phyloP scores from a whole-genome alignment of 2,113 vertebrate species.

The Columbina picui region DNA sequence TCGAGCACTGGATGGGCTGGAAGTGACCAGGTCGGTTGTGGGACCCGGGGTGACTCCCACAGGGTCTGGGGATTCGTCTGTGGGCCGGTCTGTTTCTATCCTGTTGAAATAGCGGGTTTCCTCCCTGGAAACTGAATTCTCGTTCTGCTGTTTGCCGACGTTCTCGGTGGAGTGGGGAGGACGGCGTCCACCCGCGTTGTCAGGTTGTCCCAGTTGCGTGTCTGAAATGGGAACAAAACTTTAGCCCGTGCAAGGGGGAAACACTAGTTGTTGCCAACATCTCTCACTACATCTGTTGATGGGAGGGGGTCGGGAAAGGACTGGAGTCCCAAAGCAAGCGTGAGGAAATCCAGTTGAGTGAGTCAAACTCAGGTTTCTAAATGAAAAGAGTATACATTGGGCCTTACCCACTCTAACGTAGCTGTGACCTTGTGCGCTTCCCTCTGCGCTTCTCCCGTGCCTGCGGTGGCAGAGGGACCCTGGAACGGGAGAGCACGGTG shows the following conservation, averaged over 20 bases:
- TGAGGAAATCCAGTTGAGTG: slow-evolving; percentile 14
- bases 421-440: not conserved
- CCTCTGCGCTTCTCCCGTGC: not conserved
- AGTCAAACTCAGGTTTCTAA: slow-evolving; percentile 57
- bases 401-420: not conserved
- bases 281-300: not conserved
- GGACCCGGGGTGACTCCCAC: not conserved
- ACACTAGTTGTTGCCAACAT: not conserved
- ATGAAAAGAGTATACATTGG: not conserved
- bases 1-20: not conserved
- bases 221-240: not conserved
- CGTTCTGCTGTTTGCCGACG: not conserved
- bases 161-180: not conserved
- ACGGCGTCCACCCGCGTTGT: not conserved
- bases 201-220: not conserved
- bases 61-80: not conserved
- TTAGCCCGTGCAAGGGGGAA: not conserved
- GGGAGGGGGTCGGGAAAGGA: not conserved
- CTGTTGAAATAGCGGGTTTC: slow-evolving; percentile 12
- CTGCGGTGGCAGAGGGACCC: not conserved
- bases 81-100: not conserved
- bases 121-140: slow-evolving; percentile 5
- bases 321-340: slow-evolving; percentile 14
- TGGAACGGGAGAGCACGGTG: not conserved
- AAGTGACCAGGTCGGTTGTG: not conserved